Evolutionary conservation across 2,888 invertebrate genomes (phyloP).

Genomic region (Acanthococcus lagerstroemiae): DNA sequence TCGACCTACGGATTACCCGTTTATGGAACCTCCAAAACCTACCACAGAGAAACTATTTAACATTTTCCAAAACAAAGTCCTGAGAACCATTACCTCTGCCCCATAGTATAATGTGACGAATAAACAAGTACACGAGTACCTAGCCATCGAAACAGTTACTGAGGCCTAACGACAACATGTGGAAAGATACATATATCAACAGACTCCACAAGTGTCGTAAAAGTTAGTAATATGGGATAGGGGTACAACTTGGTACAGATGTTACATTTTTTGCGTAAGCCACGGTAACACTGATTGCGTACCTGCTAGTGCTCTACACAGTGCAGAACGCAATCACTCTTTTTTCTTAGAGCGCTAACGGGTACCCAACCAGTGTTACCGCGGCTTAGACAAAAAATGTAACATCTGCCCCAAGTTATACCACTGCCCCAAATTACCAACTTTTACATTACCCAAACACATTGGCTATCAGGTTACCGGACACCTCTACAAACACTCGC

Average conservation of each 20-base stretch:
- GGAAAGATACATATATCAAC: background rate
- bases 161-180: background rate
- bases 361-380: too few relatives aligned
- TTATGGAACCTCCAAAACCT: background rate
- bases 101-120: background rate
- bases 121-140: background rate
- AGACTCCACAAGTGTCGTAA: background rate
- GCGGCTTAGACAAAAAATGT: too few relatives aligned
- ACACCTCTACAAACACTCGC: background rate
- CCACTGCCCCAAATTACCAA: too few relatives aligned
- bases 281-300: too few relatives aligned
- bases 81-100: background rate
- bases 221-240: too few relatives aligned
- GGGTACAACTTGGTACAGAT: too few relatives aligned
- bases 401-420: too few relatives aligned
- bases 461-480: background rate
- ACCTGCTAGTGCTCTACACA: too few relatives aligned
- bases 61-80: constrained; percentile 1
- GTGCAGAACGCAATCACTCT: too few relatives aligned
- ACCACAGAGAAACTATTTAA: background rate
- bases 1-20: background rate
- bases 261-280: too few relatives aligned
- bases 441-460: background rate
- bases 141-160: background rate
- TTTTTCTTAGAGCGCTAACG: too few relatives aligned